Percentiles rank a stretch among this genome's conserved stretches.
These are phyloP conservation scores for Cottoperca gobio DNA, from an alignment of 2,797 vertebrate genomes.

Conservation along the genomic window DNA sequence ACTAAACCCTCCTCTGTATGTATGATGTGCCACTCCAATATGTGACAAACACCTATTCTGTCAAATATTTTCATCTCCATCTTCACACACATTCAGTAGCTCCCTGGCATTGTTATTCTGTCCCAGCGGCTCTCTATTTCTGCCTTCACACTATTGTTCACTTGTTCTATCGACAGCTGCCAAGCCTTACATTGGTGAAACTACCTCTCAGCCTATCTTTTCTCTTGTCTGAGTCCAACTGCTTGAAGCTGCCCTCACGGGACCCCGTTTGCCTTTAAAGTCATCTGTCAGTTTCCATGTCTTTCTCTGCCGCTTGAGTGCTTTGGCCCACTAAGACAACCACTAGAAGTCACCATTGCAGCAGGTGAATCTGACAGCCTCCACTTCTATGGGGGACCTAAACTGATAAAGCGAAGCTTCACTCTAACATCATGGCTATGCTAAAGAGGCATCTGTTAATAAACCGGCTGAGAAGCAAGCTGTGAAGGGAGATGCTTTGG, in stretches of 20 bases:
- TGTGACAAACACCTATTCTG: conserved; percentile 12
- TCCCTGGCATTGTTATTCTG: conserved; percentile 31
- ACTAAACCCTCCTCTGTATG: conserved; percentile 24
- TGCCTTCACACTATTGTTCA: conserved; percentile 20
- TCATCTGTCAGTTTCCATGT: conserved; percentile 53
- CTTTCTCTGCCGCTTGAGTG: conserved; percentile 56
- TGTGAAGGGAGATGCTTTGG: conserved; percentile 31
- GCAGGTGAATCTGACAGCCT: conserved; percentile 28
- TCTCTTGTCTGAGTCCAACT: conserved; percentile 26
- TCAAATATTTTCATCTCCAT: conserved; percentile 8
- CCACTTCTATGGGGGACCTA: neutral
- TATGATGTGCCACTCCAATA: neutral
- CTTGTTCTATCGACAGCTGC: conserved; percentile 12
- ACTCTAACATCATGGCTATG: conserved; percentile 13
- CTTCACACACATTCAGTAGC: conserved; percentile 28
- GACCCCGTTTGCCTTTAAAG: conserved; percentile 44
- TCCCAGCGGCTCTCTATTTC: conserved; percentile 24
- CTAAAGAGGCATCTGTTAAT: conserved; percentile 37
- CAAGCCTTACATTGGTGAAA: conserved; percentile 27
- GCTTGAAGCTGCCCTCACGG: conserved; percentile 30
- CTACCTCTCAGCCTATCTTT: conserved; percentile 13
- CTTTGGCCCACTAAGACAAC: conserved; percentile 46
- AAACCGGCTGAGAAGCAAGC: conserved; percentile 10
- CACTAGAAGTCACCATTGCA: conserved; percentile 1
- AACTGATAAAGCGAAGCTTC: conserved; percentile 20